Evolutionary conservation across 2,888 invertebrate species (phyloP).

Genomic region (Callimorpha dominula): DNA sequence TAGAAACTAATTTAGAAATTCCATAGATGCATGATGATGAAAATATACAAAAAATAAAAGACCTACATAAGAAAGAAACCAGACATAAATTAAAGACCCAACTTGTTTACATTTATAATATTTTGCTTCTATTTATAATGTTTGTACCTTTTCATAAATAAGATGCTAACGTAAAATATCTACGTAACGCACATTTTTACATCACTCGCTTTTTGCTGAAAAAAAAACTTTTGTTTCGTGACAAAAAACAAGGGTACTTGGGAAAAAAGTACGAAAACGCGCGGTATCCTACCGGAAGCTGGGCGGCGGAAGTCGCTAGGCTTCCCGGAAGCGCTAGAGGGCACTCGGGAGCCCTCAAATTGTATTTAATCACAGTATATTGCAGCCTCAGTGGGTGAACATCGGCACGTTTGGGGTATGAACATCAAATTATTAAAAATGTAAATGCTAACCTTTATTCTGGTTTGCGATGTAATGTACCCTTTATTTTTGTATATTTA

Average conservation of each 20-base stretch:
- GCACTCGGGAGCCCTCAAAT: slow-evolving; percentile 77
- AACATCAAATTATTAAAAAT: slow-evolving; percentile 66
- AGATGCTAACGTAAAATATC: slow-evolving; percentile 42
- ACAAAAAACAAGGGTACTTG: slow-evolving; percentile 72
- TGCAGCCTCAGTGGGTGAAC: slow-evolving; percentile 61
- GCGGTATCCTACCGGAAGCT: slow-evolving; percentile 80
- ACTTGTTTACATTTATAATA: slow-evolving; percentile 27
- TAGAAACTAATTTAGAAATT: not conserved
- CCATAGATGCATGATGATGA: not conserved
- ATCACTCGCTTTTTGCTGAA: slow-evolving; percentile 58
- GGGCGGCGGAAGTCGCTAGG: slow-evolving; percentile 80
- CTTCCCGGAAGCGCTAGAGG: slow-evolving; percentile 83
- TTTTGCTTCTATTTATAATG: slow-evolving; percentile 26
- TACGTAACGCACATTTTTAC: slow-evolving; percentile 54
- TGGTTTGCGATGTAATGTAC: slow-evolving; percentile 29
- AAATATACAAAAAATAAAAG: not conserved
- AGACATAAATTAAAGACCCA: slow-evolving; percentile 30
- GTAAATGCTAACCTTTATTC: slow-evolving; percentile 48
- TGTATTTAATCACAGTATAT: slow-evolving; percentile 79
- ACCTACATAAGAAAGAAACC: slow-evolving; percentile 18
- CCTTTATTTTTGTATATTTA: slow-evolving; percentile 43
- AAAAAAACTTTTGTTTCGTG: slow-evolving; percentile 59
- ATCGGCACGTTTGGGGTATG: slow-evolving; percentile 48
- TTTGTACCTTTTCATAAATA: slow-evolving; percentile 36
- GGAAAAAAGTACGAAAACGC: slow-evolving; percentile 78